A percentile compares a stretch with the other conserved stretches of the same genome.
Evolutionary conservation across 2,113 vertebrate genomes (phyloP).

Genomic region (Rissa tridactyla): DNA sequence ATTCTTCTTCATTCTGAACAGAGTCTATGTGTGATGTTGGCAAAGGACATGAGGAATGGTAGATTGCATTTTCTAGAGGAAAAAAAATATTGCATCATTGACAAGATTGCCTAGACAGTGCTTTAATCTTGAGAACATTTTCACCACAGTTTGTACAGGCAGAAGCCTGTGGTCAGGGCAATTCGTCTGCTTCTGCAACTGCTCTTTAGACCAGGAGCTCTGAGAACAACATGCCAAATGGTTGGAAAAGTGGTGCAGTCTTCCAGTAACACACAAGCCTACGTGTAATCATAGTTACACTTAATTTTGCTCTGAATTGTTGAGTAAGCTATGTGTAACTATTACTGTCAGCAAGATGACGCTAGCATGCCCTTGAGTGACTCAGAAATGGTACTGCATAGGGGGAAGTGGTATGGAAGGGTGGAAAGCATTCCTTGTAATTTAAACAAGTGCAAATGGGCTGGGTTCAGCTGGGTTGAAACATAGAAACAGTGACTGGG

Average conservation of each 20-base stretch:
- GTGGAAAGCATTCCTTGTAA: background rate
- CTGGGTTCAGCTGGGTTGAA: background rate
- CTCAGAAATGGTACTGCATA: background rate
- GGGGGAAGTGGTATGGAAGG: background rate
- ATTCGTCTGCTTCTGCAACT: background rate
- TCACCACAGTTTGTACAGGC: background rate
- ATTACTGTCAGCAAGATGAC: background rate
- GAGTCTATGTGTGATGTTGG: background rate
- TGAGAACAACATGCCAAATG: background rate
- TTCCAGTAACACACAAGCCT: background rate
- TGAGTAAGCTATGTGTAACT: background rate
- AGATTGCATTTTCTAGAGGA: background rate
- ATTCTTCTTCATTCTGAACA: background rate
- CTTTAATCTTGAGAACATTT: background rate
- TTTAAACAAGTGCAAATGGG: background rate
- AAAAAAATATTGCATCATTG: background rate
- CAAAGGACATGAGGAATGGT: background rate
- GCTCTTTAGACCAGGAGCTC: background rate
- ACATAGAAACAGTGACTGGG: background rate
- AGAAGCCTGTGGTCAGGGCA: background rate
- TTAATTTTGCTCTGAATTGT: background rate
- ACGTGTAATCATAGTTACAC: background rate
- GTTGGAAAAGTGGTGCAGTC: background rate
- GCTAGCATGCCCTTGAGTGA: background rate
- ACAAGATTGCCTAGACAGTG: background rate